Evolutionary conservation across 2,888 invertebrate species (phyloP).

Genomic region (Formica aserva): DNA sequence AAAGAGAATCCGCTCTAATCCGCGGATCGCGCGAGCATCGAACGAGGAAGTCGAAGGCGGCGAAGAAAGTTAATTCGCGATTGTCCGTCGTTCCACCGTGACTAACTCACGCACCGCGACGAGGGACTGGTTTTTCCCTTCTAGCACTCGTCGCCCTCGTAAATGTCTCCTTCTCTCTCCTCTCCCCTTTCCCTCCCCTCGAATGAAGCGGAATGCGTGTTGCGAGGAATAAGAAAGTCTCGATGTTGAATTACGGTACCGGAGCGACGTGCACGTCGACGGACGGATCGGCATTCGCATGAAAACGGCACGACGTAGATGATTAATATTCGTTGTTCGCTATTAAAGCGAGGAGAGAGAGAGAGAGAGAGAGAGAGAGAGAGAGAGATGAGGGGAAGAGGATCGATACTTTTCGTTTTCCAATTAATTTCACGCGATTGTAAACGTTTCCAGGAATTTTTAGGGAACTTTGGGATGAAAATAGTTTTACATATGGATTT

Average conservation of each 20-base stretch:
- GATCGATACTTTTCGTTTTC: not conserved
- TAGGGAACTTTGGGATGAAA: not conserved
- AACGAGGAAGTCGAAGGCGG: slow-evolving; percentile 66
- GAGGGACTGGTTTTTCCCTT: slow-evolving; percentile 59
- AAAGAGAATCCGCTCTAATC: slow-evolving; percentile 55
- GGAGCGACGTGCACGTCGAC: slow-evolving; percentile 15
- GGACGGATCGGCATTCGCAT: slow-evolving; percentile 27
- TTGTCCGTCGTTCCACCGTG: slow-evolving; percentile 63
- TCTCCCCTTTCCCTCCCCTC: slow-evolving; percentile 7
- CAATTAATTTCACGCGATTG: not conserved
- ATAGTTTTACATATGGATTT: not conserved
- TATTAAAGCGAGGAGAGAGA: not conserved
- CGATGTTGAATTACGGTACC: slow-evolving; percentile 50
- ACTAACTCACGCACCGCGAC: slow-evolving; percentile 59
- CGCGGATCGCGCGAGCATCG: slow-evolving; percentile 54
- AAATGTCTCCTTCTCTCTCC: slow-evolving; percentile 53
- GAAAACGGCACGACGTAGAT: slow-evolving; percentile 33
- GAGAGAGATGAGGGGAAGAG: no score
- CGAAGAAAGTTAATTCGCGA: slow-evolving; percentile 75
- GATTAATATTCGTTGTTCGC: slow-evolving; percentile 5
- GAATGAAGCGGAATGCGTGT: slow-evolving; percentile 51
- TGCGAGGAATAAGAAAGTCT: slow-evolving; percentile 69
- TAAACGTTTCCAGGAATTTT: no score
- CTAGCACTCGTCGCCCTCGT: slow-evolving; percentile 57
- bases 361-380: no score